Base-by-base conservation (phyloP, 2,113 vertebrate species). In the Pyrgilauda ruficollis region DNA sequence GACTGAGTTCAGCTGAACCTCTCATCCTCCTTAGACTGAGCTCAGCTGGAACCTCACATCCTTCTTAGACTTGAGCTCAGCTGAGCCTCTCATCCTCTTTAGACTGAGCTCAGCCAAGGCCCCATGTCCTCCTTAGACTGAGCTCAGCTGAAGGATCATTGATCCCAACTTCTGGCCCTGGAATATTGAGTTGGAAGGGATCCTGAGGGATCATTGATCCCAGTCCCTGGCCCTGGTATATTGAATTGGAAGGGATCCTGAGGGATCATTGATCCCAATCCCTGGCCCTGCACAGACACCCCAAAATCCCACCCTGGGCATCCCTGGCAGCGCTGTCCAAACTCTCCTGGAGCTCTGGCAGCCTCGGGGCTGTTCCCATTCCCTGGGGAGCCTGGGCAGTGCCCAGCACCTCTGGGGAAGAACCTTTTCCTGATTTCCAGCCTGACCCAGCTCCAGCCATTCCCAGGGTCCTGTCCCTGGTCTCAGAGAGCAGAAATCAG, bases 381-480 rank as follows among this genome's bases (percentile, higher is more conserved):
- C 46, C 33, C 46, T 53, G 73, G 33, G 37, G 31, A 52, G 44
- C 37, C 37, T 69, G 46, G 10, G 23, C 64, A 62, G 64, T 70
- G 74, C 74, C 74, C 46, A 23, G 9, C 33, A 61, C 37, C 39
- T 53, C 39, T 28, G 55, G 8, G 39, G 12, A 16, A 46, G 31
- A 47, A 7, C 28, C 22, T 69, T 35, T 28, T 2, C 58, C 47
- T 46, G 12, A 33, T 0, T 1, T 13, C 55, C 73, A 18, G 0
- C 63, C 27, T 33, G 23, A 22, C 22, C 1, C 46, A 46, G 47
- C 55, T 70, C 47, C 55, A n/a, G 64, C 47, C 15, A 0, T 53
- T 46, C 47, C 37, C 39, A 22, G 28, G 55, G 7, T 33, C 12
- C 33, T 69, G 46, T 27, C 46, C 17, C 23, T n/a, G 74, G 1